phyloP scores from a whole-genome alignment of 2,797 vertebrate genomes.

The Syncerus caffer region DNA sequence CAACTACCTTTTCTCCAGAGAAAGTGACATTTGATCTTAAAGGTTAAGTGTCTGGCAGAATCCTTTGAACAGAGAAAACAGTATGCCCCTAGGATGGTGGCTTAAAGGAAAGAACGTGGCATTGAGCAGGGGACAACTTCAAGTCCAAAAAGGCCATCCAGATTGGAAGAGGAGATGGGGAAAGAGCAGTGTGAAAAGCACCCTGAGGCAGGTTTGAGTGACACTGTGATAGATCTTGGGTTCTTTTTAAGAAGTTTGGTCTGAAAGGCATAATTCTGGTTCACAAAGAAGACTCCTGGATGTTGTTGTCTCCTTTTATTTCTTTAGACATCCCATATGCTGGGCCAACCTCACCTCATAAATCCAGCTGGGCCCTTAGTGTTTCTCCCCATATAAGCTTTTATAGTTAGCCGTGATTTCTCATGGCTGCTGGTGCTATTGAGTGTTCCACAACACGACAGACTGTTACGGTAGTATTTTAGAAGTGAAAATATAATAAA shows the following conservation, averaged over 20 bases:
- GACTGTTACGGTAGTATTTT: constrained; percentile 3
- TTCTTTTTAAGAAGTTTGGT: background rate
- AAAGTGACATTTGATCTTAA: constrained; percentile 10
- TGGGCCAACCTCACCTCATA: constrained; percentile 30
- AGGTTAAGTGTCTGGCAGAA: background rate
- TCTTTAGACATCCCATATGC: background rate
- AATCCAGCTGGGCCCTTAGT: background rate
- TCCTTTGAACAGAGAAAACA: constrained; percentile 1
- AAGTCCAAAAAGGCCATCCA: background rate
- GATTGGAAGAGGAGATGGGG: background rate
- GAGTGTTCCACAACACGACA: background rate
- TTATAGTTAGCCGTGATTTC: background rate
- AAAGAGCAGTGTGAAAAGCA: background rate
- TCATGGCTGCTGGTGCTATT: background rate
- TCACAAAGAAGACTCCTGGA: background rate
- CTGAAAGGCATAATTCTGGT: background rate
- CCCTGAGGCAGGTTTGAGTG: background rate
- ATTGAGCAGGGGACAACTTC: background rate
- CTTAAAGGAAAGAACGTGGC: background rate
- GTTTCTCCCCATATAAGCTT: background rate
- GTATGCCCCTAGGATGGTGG: background rate
- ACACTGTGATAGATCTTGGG: background rate
- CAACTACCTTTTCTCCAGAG: constrained; percentile 3
- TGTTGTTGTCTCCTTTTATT: background rate
- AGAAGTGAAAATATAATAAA: background rate